These are phyloP conservation scores for Gerris lacustris DNA, from an alignment of 2,888 invertebrate species.

Conservation along the genomic window DNA sequence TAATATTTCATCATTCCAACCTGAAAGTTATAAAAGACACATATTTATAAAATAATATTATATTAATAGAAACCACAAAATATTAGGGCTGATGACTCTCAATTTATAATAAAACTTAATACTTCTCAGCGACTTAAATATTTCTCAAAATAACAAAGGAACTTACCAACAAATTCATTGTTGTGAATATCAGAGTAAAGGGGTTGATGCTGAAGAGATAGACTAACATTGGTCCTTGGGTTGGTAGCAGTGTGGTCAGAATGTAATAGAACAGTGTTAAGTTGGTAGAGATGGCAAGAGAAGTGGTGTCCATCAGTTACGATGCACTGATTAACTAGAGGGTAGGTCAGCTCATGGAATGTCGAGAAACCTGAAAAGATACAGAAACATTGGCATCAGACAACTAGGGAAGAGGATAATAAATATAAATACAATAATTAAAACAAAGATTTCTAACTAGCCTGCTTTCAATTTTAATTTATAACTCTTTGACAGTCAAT, in stretches of 20 bases:
- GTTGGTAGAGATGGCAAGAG: conserved; percentile 79
- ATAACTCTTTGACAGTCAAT: too few species aligned
- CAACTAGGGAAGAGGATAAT: not conserved
- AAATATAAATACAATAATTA: too few species aligned
- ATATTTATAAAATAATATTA: conserved; percentile 2
- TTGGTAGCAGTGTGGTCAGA: conserved; percentile 51
- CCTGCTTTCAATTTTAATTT: too few species aligned
- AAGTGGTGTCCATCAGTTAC: conserved; percentile 78
- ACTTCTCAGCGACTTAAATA: too few species aligned
- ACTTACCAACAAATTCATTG: conserved; percentile 49
- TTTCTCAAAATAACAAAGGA: not conserved
- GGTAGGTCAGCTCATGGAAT: conserved; percentile 81
- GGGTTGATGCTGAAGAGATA: conserved; percentile 56
- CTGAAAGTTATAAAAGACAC: conserved; percentile 34
- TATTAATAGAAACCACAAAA: too few species aligned
- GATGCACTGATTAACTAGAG: conserved; percentile 74
- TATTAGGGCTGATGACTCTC: too few species aligned
- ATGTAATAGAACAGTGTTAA: conserved; percentile 69
- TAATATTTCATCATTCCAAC: conserved; percentile 68
- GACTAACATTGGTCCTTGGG: conserved; percentile 64
- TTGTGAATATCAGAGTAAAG: conserved; percentile 59
- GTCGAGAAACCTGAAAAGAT: conserved; percentile 58
- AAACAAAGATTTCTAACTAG: too few species aligned
- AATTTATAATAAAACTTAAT: too few species aligned
- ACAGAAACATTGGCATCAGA: not conserved